Percentiles rank a stretch among this genome's conserved stretches.
These are phyloP conservation scores for Sanderia malayensis DNA, from an alignment of 30 jellyfish, hydroid and myxozoan species.

Conservation along the genomic window DNA sequence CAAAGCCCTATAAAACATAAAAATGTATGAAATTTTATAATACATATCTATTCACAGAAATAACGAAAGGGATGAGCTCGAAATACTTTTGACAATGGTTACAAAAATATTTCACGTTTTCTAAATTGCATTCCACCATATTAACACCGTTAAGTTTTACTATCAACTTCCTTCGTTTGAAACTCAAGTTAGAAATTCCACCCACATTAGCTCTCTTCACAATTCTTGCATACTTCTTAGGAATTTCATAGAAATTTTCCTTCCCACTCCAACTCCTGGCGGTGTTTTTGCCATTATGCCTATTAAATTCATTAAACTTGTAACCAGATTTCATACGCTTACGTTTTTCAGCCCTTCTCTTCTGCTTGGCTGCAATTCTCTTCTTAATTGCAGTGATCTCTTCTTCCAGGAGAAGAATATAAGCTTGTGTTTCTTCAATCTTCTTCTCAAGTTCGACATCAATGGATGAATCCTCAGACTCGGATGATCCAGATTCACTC, in stretches of 20 bases:
- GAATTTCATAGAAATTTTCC: neutral
- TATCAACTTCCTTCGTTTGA: neutral
- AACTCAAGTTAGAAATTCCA: neutral
- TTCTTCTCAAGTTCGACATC: neutral
- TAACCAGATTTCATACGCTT: neutral
- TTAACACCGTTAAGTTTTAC: neutral
- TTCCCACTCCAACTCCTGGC: neutral
- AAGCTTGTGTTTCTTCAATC: neutral
- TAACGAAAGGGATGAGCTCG: neutral
- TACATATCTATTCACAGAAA: neutral
- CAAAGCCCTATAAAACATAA: neutral
- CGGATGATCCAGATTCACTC: neutral
- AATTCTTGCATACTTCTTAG: neutral
- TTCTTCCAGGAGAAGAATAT: neutral
- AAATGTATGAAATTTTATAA: too few relatives aligned
- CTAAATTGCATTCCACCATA: neutral
- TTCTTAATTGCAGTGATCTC: neutral
- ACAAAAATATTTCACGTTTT: neutral
- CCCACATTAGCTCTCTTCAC: neutral
- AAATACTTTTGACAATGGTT: neutral
- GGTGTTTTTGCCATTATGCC: too few relatives aligned
- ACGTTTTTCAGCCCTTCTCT: neutral
- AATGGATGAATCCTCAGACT: neutral
- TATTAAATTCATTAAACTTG: neutral
- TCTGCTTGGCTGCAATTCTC: neutral